Evolutionary conservation across 2,113 vertebrate species (phyloP).

Genomic region (Ammodytes marinus): DNA sequence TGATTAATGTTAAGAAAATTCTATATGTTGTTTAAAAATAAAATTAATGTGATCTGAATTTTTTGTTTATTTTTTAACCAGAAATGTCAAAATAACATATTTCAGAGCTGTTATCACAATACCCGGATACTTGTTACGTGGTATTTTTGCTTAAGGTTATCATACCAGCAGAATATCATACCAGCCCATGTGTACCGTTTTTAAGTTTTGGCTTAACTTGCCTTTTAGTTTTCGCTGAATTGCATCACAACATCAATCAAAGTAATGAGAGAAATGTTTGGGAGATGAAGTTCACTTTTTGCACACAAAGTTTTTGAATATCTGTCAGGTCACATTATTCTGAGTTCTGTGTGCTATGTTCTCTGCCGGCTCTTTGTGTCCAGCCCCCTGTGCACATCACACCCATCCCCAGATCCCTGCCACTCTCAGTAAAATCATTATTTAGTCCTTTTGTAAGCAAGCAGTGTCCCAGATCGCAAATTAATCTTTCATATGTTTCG

Average conservation of each 20-base stretch:
- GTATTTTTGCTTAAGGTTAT: too few relatives aligned
- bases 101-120: too few relatives aligned
- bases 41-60: too few relatives aligned
- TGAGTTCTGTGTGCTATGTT: constrained; percentile 40
- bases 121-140: too few relatives aligned
- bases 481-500: constrained; percentile 90
- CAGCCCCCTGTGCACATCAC: constrained; percentile 62
- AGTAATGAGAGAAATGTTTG: constrained; percentile 7
- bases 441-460: constrained; percentile 88
- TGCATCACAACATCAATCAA: constrained; percentile 34
- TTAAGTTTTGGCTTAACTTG: not conserved
- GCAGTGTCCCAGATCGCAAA: constrained; percentile 85
- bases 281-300: constrained; percentile 55
- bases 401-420: constrained; percentile 75
- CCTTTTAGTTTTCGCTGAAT: constrained; percentile 22
- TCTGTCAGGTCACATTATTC: constrained; percentile 69
- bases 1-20: too few relatives aligned
- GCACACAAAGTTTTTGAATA: constrained; percentile 55
- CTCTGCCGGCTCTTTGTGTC: constrained; percentile 69
- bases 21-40: too few relatives aligned
- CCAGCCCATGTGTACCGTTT: too few relatives aligned
- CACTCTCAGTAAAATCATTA: constrained; percentile 86
- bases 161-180: too few relatives aligned
- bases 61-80: too few relatives aligned
- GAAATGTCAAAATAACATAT: too few relatives aligned